Base-by-base conservation (phyloP, 2,888 invertebrate genomes). In the Malthinus seriepunctatus region DNA sequence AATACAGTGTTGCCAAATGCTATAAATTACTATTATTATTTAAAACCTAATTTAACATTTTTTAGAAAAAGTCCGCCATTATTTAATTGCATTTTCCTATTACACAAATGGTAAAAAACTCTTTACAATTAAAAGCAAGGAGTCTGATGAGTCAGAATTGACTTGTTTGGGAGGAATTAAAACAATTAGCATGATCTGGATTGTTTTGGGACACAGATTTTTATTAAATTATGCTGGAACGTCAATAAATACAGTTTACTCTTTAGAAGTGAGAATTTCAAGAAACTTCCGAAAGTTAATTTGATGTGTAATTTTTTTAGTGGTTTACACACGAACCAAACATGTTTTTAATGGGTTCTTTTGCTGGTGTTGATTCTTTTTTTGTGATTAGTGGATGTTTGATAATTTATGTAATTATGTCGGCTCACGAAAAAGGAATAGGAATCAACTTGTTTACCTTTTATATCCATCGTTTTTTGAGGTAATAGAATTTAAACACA, bases 281-380 rank as follows among this genome's bases (percentile, higher is more conserved):
- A 31, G 9, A 53, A 8, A 0, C 1, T 34, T 47, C 2, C 15
- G 2, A n/a, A 8, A 8, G 6, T 12, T 3, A 34, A 33, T 14
- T 9, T 10, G 10, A 5, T 5, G n/a, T 23, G 8, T 31, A 37
- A 23, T 2, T 8, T 34, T 49, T 50, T 15, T 14, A 61, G 61
- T 56, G 56, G 57, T 8, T 54, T 4, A 38, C 14, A 12, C 37
- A 57, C 8, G 48, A 49, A 4, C 15, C 10, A 32, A 54, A 45
- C 33, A 35, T 54, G 42, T 57, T 57, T 47, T 34, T 61, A 11
- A n/a, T 51, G 5, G 61, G 57, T 71, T 84, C 78, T 65, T 65
- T 82, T 0, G 76, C 85, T 5, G 82, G 84, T 1, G 88, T 88
- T 0, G 88, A 88, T 57, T 85, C 87, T 0, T 88, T 88, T 73